Conservation (phyloP, 2,113 vertebrate species). For the Columba janthina region DNA sequence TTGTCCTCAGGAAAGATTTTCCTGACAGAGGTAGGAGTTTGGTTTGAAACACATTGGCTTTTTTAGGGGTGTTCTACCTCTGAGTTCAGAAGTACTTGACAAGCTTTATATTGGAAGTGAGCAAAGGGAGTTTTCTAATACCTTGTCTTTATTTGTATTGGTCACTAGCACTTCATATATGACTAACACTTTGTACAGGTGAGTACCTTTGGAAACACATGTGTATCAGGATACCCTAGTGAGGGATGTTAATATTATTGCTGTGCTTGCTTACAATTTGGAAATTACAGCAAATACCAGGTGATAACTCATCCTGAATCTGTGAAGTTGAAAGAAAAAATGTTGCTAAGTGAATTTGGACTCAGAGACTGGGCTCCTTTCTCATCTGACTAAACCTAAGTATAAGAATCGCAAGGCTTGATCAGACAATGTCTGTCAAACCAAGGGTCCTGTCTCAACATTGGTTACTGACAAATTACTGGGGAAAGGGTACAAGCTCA, state of each 20-base stretch:
- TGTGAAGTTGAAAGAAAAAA: neutral
- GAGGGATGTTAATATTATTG: neutral
- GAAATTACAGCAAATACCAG: neutral
- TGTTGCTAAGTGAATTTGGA: neutral
- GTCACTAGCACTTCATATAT: neutral
- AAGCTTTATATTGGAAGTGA: neutral
- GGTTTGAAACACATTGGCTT: neutral
- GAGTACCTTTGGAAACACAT: neutral
- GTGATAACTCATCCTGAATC: neutral
- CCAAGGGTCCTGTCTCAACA: neutral
- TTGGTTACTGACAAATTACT: neutral
- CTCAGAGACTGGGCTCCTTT: fast-evolving
- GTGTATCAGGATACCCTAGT: neutral
- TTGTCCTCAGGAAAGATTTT: neutral
- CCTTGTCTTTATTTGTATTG: neutral
- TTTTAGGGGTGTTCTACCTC: neutral
- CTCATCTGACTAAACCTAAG: neutral
- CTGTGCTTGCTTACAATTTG: neutral
- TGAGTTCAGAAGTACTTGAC: neutral
- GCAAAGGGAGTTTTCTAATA: neutral
- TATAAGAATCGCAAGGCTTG: neutral
- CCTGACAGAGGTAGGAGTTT: neutral
- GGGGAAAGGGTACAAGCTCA: neutral
- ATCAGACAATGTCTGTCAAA: neutral
- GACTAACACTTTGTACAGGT: neutral